A percentile compares a stretch with the other conserved stretches of the same genome.
Conservation (phyloP, 1,140 invertebrate genomes). For the Bilobella aurantiaca region DNA sequence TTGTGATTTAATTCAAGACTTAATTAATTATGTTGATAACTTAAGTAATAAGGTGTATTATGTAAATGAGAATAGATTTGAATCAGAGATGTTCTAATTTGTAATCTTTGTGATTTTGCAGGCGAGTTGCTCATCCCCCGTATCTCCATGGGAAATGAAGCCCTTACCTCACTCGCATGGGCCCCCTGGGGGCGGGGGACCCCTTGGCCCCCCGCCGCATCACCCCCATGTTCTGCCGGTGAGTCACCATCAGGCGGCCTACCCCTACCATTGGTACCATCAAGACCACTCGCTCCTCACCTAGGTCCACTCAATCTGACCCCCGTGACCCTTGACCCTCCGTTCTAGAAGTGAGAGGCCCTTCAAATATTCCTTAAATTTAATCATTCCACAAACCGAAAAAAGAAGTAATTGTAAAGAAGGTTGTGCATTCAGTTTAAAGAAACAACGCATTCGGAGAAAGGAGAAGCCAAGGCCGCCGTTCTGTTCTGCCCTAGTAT, state of each 20-base stretch:
- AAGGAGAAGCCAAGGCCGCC: neutral
- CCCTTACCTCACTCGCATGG: conserved; percentile 22
- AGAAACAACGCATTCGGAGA: conserved; percentile 18
- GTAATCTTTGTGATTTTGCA: conserved; percentile 17
- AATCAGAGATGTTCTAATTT: neutral
- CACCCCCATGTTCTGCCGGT: conserved; percentile 33
- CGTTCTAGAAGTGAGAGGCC: neutral
- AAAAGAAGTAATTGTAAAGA: conserved; percentile 21
- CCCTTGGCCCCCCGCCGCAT: conserved; percentile 19
- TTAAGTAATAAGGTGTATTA: no score
- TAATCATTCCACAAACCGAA: neutral
- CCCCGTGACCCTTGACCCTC: conserved; percentile 7
- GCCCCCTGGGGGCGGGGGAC: conserved; percentile 12
- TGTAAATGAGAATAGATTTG: no score
- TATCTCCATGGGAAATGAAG: conserved; percentile 35
- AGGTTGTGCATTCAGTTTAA: conserved; percentile 30
- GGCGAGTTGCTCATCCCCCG: conserved; percentile 35
- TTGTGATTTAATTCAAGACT: no score
- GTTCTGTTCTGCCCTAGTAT: neutral
- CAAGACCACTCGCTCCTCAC: conserved; percentile 36
- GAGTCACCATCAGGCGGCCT: conserved; percentile 31
- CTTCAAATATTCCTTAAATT: neutral
- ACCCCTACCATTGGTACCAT: conserved; percentile 36
- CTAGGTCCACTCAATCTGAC: conserved; percentile 16
- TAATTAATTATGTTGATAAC: no score